A percentile compares a stretch with the other conserved stretches of the same genome.
phyloP scores from a whole-genome alignment of 2,888 invertebrate species.

The Hirtodrosophila trivittata region DNA sequence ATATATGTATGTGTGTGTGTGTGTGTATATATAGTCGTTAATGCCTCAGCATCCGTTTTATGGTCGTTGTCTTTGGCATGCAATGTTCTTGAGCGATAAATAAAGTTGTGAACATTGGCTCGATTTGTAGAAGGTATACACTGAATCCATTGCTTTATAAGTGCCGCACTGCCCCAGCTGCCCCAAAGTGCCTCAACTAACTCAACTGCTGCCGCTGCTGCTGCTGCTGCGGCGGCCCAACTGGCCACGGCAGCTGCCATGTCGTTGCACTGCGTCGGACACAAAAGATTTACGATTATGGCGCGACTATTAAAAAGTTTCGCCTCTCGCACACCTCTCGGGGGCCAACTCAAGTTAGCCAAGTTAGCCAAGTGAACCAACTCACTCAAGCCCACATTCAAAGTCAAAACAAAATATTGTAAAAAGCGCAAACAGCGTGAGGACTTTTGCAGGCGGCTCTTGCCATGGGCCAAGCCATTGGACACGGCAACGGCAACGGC shows the following conservation, averaged over 20 bases:
- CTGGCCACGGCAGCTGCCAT: constrained; percentile 58
- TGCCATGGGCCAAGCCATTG: constrained; percentile 19
- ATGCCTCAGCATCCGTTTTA: constrained; percentile 39
- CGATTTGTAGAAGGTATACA: constrained; percentile 59
- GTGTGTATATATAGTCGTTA: constrained; percentile 23
- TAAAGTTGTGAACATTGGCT: constrained; percentile 76
- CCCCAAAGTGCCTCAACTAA: constrained; percentile 29
- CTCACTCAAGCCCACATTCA: constrained; percentile 68
- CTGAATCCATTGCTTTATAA: constrained; percentile 54
- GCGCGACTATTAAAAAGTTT: constrained; percentile 82
- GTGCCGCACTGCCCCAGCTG: constrained; percentile 46
- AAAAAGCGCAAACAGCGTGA: constrained; percentile 46
- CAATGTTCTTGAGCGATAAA: constrained; percentile 70
- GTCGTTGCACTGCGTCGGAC: constrained; percentile 78
- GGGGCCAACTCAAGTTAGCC: constrained; percentile 9
- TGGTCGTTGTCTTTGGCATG: constrained; percentile 32
- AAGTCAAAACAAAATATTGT: constrained; percentile 77
- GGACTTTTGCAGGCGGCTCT: no score
- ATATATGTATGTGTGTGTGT: background rate
- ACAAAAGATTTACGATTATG: constrained; percentile 82
- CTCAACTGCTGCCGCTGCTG: constrained; percentile 16
- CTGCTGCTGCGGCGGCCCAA: background rate
- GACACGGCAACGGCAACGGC: constrained; percentile 40
- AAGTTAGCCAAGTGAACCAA: constrained; percentile 1
- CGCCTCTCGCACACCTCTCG: constrained; percentile 73